Percentiles rank a stretch among this genome's conserved stretches.
phyloP scores from a whole-genome alignment of 2,888 invertebrate species.

The Harpalus rufipes region DNA sequence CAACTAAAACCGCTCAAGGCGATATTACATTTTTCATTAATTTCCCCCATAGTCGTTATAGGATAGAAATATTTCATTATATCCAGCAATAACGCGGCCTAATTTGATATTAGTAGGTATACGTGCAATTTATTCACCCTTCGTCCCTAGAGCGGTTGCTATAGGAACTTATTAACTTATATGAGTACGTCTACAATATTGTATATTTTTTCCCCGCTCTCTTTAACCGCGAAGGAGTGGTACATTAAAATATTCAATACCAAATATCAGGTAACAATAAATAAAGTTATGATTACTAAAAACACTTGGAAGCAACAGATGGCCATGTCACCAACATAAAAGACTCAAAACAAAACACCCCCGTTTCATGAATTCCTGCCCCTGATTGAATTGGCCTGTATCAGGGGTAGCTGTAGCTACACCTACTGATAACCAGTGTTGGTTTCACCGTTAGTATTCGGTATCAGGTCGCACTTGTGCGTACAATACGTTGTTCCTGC shows the following conservation, averaged over 20 bases:
- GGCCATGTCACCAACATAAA: background rate
- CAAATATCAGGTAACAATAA: background rate
- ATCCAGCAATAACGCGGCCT: background rate
- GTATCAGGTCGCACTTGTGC: background rate
- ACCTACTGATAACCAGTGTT: background rate
- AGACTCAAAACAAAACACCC: background rate
- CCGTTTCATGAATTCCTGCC: background rate
- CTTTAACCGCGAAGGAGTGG: background rate
- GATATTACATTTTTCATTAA: constrained; percentile 18
- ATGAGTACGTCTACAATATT: background rate
- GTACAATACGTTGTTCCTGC: background rate
- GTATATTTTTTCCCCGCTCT: too few relatives aligned
- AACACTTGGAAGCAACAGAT: background rate
- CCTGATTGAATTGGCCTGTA: background rate
- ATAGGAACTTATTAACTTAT: background rate
- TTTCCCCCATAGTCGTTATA: background rate
- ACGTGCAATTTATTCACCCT: constrained; percentile 8
- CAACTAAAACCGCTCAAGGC: background rate
- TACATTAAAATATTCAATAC: too few relatives aligned
- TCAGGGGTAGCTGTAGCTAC: background rate
- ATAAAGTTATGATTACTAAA: background rate
- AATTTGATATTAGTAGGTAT: constrained; percentile 6
- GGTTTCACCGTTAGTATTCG: too few relatives aligned
- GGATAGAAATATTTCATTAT: constrained; percentile 16
- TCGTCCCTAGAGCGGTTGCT: background rate